phyloP scores from a whole-genome alignment of 2,888 invertebrate genomes.

The Polydesmus complanatus region DNA sequence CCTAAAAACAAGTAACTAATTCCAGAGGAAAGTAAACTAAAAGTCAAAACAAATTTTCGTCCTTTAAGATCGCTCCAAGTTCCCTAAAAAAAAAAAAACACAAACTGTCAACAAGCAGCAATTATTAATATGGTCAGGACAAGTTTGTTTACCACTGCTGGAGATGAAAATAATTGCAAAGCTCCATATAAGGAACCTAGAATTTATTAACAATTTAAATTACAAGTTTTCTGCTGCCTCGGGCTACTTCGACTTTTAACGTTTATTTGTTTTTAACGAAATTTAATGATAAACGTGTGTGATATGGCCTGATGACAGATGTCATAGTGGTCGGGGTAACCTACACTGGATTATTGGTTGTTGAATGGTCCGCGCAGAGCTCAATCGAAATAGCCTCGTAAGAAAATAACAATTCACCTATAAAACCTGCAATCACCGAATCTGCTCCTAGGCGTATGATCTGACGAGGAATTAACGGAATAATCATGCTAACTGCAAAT shows the following conservation, averaged over 20 bases:
- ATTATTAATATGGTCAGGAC: no score
- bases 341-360: not conserved
- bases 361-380: not conserved
- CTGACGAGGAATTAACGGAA: constrained; percentile 28
- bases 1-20: constrained; percentile 28
- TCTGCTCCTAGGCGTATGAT: constrained; percentile 29
- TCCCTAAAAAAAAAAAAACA: constrained; percentile 27
- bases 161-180: constrained; percentile 31
- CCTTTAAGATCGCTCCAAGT: constrained; percentile 31
- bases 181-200: constrained; percentile 29
- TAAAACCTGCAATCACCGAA: constrained; percentile 27
- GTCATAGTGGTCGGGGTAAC: not conserved
- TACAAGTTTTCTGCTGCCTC: no score
- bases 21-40: constrained; percentile 27
- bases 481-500: constrained; percentile 31
- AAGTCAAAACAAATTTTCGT: constrained; percentile 25
- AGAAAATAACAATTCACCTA: constrained; percentile 23
- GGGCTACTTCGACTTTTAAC: no score
- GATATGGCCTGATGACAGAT: no score
- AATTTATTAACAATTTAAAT: no score
- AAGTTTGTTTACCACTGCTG: constrained; percentile 29
- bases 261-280: no score
- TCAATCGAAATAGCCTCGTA: not conserved
- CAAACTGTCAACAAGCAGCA: no score
- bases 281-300: no score